Base-by-base conservation (phyloP, 2,888 invertebrate species). In the Eurois occulta region DNA sequence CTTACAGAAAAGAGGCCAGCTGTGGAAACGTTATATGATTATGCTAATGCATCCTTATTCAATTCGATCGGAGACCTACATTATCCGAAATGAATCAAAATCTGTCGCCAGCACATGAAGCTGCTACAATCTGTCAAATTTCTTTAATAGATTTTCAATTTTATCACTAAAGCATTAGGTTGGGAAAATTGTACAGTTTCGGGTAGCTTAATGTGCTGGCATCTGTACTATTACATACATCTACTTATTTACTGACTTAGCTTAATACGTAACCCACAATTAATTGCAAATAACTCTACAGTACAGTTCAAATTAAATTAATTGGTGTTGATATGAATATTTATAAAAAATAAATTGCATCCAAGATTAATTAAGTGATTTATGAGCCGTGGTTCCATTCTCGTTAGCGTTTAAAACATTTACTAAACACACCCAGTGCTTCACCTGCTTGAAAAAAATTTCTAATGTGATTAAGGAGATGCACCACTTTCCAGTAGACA, bases 321-420 rank as follows among this genome's bases (percentile, higher is more conserved):
- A 81, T 72, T 78, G 38, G 72, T n/a, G 13, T 28, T 21, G 16
- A 24, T 60, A 75, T 78, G 68, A 85, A 75, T 85, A 75, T 69
- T 81, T 68, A 81, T 77, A 21, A 58, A 38, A 0, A 68, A 35
- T 62, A 66, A 76, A 71, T 70, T 77, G 65, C 70, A 32, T 38
- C 11, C 10, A 41, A 69, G 52, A 64, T 1, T 81, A 73, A 72
- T 75, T 78, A 52, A 16, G 52, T 85, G 38, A 73, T 81, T 85
- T 74, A 77, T 76, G 75, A 85, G 70, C 64, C 78, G 55, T 81
- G 32, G 41, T 73, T 71, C 65, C 72, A 67, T 52, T 58, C 32
- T 77, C n/a, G 60, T 60, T 32, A 60, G 32, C 1, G 8, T 66
- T 65, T 35, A 68, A 43, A 65, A 24, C 7, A 65, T 48, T 24